Percentiles rank a stretch among this genome's conserved stretches.
Evolutionary conservation across 2,888 invertebrate genomes (phyloP).

Genomic region (Dione juno): DNA sequence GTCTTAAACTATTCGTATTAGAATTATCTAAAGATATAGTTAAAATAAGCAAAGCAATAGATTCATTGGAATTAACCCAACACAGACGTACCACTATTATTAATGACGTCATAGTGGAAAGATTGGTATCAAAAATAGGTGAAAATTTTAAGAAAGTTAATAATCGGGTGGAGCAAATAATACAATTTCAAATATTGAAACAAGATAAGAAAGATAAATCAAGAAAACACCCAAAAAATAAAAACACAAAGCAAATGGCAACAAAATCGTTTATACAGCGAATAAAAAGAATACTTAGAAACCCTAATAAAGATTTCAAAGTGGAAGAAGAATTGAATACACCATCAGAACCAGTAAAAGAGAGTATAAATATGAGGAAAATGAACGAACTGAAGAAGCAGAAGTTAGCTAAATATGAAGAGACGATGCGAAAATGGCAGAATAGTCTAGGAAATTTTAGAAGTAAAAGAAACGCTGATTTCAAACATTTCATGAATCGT

Average conservation of each 20-base stretch:
- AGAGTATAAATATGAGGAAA: constrained; percentile 56
- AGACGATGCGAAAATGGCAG: constrained; percentile 65
- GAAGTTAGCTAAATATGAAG: constrained; percentile 56
- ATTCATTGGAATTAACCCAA: constrained; percentile 55
- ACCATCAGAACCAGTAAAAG: constrained; percentile 56
- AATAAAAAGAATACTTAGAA: constrained; percentile 58
- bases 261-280: constrained; percentile 60
- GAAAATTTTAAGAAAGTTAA: constrained; percentile 52
- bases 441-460: constrained; percentile 51
- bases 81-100: constrained; percentile 56
- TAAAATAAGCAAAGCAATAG: constrained; percentile 58
- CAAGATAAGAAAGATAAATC: constrained; percentile 9
- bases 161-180: constrained; percentile 50
- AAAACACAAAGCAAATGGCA: constrained; percentile 39
- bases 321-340: constrained; percentile 54
- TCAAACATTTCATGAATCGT: constrained; percentile 49
- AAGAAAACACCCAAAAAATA: background rate
- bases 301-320: constrained; percentile 55
- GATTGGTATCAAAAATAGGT: constrained; percentile 52
- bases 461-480: constrained; percentile 54
- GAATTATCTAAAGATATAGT: constrained; percentile 56
- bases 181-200: constrained; percentile 41
- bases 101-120: constrained; percentile 49
- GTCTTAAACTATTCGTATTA: constrained; percentile 62
- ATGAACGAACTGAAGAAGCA: constrained; percentile 54